Base-by-base conservation (phyloP, 2,797 vertebrate species). In the Pantherophis alleghaniensis region DNA sequence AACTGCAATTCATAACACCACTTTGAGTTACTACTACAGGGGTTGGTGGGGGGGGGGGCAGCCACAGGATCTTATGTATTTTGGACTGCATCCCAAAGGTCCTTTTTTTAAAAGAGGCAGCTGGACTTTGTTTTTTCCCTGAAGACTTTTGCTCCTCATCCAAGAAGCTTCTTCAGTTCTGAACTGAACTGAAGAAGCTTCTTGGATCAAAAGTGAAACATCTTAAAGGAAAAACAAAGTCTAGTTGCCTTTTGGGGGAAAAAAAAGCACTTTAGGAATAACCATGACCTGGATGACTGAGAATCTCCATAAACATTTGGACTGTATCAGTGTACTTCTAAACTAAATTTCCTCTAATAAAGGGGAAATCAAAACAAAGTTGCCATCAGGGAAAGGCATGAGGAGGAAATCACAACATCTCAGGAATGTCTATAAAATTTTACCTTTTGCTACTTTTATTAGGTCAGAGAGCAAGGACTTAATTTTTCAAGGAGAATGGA, bases 391-490 rank as follows among this genome's bases (percentile, higher is more conserved):
- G 22, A 66, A 69, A 69, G n/a, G 63, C 63, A 14, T 69, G 13
- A 69, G 63, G 28, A n/a, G 63, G 13, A 69, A n/a, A 69, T 69
- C 28, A 69, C 63, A 69, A n/a, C 28, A 32, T 97, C 96, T 97
- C 95, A 97, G 97, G 97, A 98, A 98, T 98, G 97, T 97, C 97
- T 97, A 97, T 96, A 96, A 97, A 98, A 97, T 96, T 95, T 94
- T 92, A 94, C 94, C 47, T 97, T 93, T 92, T 97, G 96, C 95
- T 97, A 95, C 96, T 97, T 97, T 98, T 98, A 97, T 97, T 97
- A 97, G 93, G 94, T 97, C 95, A 94, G 22, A 91, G 97, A 97
- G 94, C 88, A 63, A 92, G 96, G 94, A 94, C 94, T 95, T 97
- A 97, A 98, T 97, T 97, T 97, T 96, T 97, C 97, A 97, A 97